phyloP scores from a whole-genome alignment of 2,888 invertebrate genomes.

The Antitype chi region DNA sequence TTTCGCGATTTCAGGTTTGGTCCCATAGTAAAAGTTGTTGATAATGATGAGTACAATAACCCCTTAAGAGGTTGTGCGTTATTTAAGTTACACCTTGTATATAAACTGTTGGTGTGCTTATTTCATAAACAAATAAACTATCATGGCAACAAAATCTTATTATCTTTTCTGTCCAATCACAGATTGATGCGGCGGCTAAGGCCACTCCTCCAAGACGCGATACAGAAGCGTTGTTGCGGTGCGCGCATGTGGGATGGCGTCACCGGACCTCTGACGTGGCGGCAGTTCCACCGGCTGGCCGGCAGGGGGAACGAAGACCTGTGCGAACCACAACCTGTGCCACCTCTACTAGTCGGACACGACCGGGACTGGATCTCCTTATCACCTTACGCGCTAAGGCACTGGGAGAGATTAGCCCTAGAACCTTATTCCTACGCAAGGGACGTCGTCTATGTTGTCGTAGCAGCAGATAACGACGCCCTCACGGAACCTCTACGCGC shows the following conservation, averaged over 20 bases:
- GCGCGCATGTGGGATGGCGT: slow-evolving; percentile 98
- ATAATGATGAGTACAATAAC: too few species aligned
- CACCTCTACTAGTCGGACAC: slow-evolving; percentile 97
- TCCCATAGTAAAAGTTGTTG: too few species aligned
- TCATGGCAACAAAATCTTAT: too few species aligned
- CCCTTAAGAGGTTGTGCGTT: too few species aligned
- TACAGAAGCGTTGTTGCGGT: slow-evolving; percentile 97
- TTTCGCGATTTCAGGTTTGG: too few species aligned
- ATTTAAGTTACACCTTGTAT: too few species aligned
- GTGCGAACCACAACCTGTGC: slow-evolving; percentile 99
- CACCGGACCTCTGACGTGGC: slow-evolving; percentile 99
- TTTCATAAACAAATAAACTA: background rate
- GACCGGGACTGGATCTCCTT: slow-evolving; percentile 98
- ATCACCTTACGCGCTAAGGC: slow-evolving; percentile 98
- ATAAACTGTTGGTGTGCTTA: too few species aligned
- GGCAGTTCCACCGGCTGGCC: slow-evolving; percentile 98
- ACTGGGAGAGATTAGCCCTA: slow-evolving; percentile 99
- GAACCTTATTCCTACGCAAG: slow-evolving; percentile 99
- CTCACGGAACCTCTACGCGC: slow-evolving; percentile 94
- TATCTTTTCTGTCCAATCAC: slow-evolving; percentile 8
- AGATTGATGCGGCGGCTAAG: slow-evolving; percentile 97
- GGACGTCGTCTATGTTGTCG: slow-evolving; percentile 98
- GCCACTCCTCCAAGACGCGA: slow-evolving; percentile 98
- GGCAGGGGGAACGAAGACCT: slow-evolving; percentile 98
- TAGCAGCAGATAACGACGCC: slow-evolving; percentile 97